Percentiles rank a stretch among this genome's conserved stretches.
phyloP scores from a whole-genome alignment of 2,113 vertebrate species.

The Sceloporus tristichus region DNA sequence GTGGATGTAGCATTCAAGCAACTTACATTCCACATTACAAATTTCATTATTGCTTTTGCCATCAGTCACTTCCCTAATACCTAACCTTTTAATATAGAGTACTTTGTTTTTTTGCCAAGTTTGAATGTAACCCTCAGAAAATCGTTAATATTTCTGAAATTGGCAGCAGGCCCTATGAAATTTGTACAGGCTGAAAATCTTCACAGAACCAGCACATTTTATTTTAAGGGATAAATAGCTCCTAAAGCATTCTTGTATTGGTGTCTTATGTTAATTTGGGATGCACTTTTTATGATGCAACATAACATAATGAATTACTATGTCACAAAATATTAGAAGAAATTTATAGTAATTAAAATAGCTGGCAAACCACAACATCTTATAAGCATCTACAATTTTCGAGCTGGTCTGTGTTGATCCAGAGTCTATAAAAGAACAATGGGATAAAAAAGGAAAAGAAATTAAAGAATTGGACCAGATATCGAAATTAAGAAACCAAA shows the following conservation, averaged over 20 bases:
- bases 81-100: constrained; percentile 38
- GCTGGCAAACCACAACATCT: not conserved
- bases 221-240: not conserved
- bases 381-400: not conserved
- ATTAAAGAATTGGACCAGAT: too few relatives aligned
- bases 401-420: too few relatives aligned
- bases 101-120: constrained; percentile 8
- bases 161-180: not conserved
- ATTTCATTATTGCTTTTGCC: constrained; percentile 64
- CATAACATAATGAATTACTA: not conserved
- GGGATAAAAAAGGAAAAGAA: too few relatives aligned
- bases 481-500: too few relatives aligned
- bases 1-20: constrained; percentile 53
- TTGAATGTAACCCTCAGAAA: constrained; percentile 43
- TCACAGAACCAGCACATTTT: constrained; percentile 19
- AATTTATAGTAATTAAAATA: constrained; percentile 7
- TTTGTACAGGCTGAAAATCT: constrained; percentile 4
- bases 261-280: not conserved
- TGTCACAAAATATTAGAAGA: constrained; percentile 20
- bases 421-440: too few relatives aligned
- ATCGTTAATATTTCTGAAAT: not conserved
- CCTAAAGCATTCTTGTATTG: not conserved
- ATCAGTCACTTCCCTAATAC: constrained; percentile 53
- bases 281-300: not conserved
- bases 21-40: constrained; percentile 59